These are phyloP conservation scores for Hipparchia sbordonii DNA, from an alignment of 2,888 invertebrate genomes.

Conservation along the genomic window DNA sequence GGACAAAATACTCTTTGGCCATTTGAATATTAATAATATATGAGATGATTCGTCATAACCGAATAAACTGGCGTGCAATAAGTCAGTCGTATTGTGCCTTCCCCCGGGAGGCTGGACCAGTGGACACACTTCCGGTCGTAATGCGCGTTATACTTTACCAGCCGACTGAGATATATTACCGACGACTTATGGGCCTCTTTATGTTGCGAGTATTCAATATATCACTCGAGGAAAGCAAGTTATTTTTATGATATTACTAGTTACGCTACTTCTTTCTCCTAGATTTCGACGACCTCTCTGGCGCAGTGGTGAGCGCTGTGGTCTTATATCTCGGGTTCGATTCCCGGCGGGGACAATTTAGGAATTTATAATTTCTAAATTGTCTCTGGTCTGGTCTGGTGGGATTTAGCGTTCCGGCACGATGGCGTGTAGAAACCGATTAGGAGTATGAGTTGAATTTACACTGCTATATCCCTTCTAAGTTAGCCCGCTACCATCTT, in stretches of 20 bases:
- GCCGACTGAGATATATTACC: conserved; percentile 34
- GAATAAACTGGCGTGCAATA: conserved; percentile 68
- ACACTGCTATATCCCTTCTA: too few relatives aligned
- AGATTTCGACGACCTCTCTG: too few relatives aligned
- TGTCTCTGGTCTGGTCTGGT: too few relatives aligned
- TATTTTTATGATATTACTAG: conserved; percentile 5
- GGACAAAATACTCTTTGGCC: conserved; percentile 52
- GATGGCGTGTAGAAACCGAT: too few relatives aligned
- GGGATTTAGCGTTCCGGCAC: too few relatives aligned
- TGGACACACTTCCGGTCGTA: conserved; percentile 57
- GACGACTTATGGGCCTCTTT: conserved; percentile 25
- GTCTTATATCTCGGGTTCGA: too few relatives aligned
- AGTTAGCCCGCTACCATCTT: too few relatives aligned
- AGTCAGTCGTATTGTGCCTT: conserved; percentile 61
- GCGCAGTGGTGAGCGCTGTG: too few relatives aligned
- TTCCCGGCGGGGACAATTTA: too few relatives aligned
- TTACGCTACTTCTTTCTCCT: too few relatives aligned
- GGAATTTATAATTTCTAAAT: too few relatives aligned
- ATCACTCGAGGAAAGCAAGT: conserved; percentile 18
- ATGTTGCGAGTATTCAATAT: conserved; percentile 25
- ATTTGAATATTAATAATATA: conserved; percentile 74
- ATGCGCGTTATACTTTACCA: conserved; percentile 41
- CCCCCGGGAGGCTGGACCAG: conserved; percentile 45
- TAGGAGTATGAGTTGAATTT: too few relatives aligned
- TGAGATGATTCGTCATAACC: conserved; percentile 73